These are phyloP conservation scores for Parauchenoglanis punctatus DNA, from an alignment of 2,797 vertebrate species.

Conservation along the genomic window DNA sequence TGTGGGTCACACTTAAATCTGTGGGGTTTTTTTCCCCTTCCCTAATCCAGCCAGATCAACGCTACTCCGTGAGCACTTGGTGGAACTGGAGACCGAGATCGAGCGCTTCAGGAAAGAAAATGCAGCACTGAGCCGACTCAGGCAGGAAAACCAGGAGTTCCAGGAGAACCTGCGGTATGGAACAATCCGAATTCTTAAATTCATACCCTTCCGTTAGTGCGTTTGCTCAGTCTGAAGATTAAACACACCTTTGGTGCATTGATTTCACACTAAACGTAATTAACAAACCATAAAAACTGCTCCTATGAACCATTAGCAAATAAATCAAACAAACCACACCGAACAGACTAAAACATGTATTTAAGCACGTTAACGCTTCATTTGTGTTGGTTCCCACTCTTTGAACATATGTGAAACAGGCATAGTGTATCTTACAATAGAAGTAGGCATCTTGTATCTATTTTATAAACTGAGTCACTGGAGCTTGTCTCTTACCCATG, in stretches of 20 bases:
- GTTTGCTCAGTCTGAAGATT: not conserved
- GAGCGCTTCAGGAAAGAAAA: constrained; percentile 92
- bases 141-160: constrained; percentile 81
- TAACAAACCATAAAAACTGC: not conserved
- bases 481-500: too few relatives aligned
- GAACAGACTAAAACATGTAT: not conserved
- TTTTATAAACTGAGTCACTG: not conserved
- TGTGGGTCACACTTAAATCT: not conserved
- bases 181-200: not conserved
- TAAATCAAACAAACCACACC: not conserved
- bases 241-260: not conserved
- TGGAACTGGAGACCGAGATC: constrained; percentile 90
- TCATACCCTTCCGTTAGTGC: too few relatives aligned
- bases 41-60: constrained; percentile 71
- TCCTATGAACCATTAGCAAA: not conserved
- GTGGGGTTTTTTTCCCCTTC: too few relatives aligned
- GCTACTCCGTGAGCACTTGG: constrained; percentile 83
- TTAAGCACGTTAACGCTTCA: not conserved
- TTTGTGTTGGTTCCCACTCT: not conserved
- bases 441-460: too few relatives aligned
- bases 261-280: not conserved
- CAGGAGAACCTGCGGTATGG: constrained; percentile 82
- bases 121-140: constrained; percentile 77
- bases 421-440: too few relatives aligned
- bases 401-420: not conserved